Conservation (phyloP, 2,888 invertebrate genomes). For the Cosmia trapezina region DNA sequence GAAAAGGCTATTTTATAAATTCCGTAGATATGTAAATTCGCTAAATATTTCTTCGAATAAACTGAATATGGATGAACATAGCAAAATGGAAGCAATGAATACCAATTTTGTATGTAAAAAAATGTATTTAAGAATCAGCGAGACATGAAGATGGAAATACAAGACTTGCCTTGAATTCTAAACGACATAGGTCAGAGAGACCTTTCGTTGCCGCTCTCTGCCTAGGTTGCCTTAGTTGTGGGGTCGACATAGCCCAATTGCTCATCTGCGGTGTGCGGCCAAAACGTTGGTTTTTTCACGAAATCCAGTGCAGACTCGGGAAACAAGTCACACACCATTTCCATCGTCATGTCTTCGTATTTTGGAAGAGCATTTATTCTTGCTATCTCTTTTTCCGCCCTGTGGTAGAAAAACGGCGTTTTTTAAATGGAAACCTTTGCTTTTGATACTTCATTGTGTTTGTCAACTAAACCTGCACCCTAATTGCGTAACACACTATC, state of each 20-base stretch:
- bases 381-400: conserved; percentile 76
- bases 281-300: conserved; percentile 80
- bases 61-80: conserved; percentile 52
- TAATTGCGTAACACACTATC: too few species aligned
- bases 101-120: conserved; percentile 33
- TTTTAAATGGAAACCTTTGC: neutral
- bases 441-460: neutral
- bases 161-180: conserved; percentile 8
- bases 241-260: conserved; percentile 77
- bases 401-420: conserved; percentile 47
- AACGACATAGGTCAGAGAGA: neutral
- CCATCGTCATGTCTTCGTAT: conserved; percentile 83
- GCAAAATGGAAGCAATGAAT: conserved; percentile 43
- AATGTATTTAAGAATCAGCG: conserved; percentile 21
- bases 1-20: conserved; percentile 51
- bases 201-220: conserved; percentile 22
- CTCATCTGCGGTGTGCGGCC: conserved; percentile 84
- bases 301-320: conserved; percentile 76
- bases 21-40: conserved; percentile 57
- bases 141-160: conserved; percentile 16
- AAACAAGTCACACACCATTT: conserved; percentile 77
- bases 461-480: neutral
- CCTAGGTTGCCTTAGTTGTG: conserved; percentile 35
- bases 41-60: conserved; percentile 57
- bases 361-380: conserved; percentile 78